These are phyloP conservation scores for Sthenelais limicola DNA, from an alignment of 2,888 invertebrate genomes.

Conservation along the genomic window DNA sequence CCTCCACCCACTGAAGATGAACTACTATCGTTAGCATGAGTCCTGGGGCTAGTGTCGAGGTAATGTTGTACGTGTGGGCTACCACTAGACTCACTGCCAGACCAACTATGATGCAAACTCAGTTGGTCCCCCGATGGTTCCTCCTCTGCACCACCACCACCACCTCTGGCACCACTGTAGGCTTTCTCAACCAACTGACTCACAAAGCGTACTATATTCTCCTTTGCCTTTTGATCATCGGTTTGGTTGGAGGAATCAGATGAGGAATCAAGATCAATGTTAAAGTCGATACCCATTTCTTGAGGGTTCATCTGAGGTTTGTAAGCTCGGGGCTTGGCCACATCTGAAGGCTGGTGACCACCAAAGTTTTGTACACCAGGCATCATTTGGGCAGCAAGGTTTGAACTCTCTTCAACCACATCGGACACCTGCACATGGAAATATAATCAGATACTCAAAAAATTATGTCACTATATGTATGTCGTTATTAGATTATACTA, in stretches of 20 bases:
- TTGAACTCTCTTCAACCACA: slow-evolving; percentile 57
- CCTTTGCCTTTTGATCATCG: slow-evolving; percentile 33
- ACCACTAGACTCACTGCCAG: slow-evolving; percentile 18
- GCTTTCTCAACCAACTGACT: slow-evolving; percentile 28
- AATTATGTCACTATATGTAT: too few relatives aligned
- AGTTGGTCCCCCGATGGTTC: slow-evolving; percentile 1
- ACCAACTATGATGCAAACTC: slow-evolving; percentile 15
- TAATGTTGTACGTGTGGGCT: slow-evolving; percentile 4
- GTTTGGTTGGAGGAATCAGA: slow-evolving; percentile 38
- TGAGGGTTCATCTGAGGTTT: background rate
- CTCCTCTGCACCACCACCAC: background rate
- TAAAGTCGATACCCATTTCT: slow-evolving; percentile 7
- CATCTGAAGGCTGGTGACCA: slow-evolving; percentile 47
- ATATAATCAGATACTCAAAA: too few relatives aligned
- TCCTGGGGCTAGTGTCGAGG: background rate
- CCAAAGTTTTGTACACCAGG: slow-evolving; percentile 55
- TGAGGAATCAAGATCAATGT: slow-evolving; percentile 7
- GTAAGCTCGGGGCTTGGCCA: slow-evolving; percentile 48
- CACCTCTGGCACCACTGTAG: background rate
- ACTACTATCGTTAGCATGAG: background rate
- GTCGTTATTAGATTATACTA: too few relatives aligned
- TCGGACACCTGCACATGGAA: slow-evolving; percentile 22
- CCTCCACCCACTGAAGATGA: background rate
- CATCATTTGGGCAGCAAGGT: slow-evolving; percentile 53
- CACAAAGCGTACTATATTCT: slow-evolving; percentile 29